phyloP scores from a whole-genome alignment of 1,140 invertebrate genomes.

The Xylocopa sonorina region DNA sequence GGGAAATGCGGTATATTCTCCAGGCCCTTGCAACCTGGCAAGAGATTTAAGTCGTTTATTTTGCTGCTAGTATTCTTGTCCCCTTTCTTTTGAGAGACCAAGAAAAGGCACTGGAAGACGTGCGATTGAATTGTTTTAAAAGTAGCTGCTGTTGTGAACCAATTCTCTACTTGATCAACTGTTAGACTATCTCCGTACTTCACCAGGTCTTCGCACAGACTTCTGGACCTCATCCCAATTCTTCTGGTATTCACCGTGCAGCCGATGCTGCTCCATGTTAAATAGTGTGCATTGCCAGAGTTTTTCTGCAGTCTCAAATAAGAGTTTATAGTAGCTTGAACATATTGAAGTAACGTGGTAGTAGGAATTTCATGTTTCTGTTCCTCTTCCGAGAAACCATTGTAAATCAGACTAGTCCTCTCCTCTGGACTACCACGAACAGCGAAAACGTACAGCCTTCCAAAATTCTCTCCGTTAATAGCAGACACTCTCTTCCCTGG shows the following conservation, averaged over 20 bases:
- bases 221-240: slow-evolving; percentile 76
- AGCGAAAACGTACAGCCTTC: slow-evolving; percentile 76
- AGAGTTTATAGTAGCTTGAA: slow-evolving; percentile 80
- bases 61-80: slow-evolving; percentile 75
- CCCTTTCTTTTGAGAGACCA: slow-evolving; percentile 79
- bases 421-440: slow-evolving; percentile 78
- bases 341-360: slow-evolving; percentile 74
- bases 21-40: slow-evolving; percentile 83
- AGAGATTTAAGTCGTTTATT: slow-evolving; percentile 81
- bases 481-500: slow-evolving; percentile 77
- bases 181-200: slow-evolving; percentile 72
- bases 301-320: slow-evolving; percentile 79
- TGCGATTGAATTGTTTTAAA: slow-evolving; percentile 79
- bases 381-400: slow-evolving; percentile 77
- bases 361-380: slow-evolving; percentile 76
- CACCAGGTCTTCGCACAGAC: slow-evolving; percentile 75
- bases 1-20: slow-evolving; percentile 89
- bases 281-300: slow-evolving; percentile 72
- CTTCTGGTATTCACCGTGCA: slow-evolving; percentile 78
- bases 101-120: slow-evolving; percentile 79
- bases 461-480: slow-evolving; percentile 79
- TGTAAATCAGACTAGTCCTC: slow-evolving; percentile 74
- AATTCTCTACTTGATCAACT: slow-evolving; percentile 73
- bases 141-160: slow-evolving; percentile 72
- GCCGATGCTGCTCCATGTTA: slow-evolving; percentile 78